These are phyloP conservation scores for Ferrisia virgata DNA, from an alignment of 2,888 invertebrate genomes.

Conservation along the genomic window DNA sequence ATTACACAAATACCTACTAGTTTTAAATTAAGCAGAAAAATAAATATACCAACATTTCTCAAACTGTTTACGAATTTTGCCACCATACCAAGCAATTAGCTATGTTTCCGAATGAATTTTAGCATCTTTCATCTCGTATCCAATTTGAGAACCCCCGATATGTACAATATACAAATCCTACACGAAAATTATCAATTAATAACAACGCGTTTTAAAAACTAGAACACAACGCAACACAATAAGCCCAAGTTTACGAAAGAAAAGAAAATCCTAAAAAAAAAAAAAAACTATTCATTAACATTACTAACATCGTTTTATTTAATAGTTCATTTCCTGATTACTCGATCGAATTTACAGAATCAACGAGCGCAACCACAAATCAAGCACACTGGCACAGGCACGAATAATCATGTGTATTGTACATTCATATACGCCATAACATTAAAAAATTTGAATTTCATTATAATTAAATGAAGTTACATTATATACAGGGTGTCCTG, in stretches of 20 bases:
- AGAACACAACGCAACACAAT: neutral
- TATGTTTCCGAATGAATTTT: neutral
- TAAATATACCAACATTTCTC: too few relatives aligned
- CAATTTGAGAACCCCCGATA: neutral
- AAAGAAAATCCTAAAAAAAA: conserved; percentile 9
- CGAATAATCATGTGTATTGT: too few relatives aligned
- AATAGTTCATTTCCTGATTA: conserved; percentile 25
- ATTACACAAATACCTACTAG: too few relatives aligned
- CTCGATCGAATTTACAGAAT: neutral
- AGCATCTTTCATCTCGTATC: neutral
- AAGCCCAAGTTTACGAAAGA: neutral
- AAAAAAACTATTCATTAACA: conserved; percentile 23
- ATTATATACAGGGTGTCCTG: too few relatives aligned
- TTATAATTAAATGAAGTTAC: too few relatives aligned
- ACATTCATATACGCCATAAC: too few relatives aligned
- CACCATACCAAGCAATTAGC: too few relatives aligned
- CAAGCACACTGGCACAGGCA: neutral
- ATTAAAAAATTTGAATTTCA: neutral
- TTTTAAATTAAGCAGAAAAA: too few relatives aligned
- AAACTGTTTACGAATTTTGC: too few relatives aligned
- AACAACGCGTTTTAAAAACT: neutral
- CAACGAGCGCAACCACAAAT: neutral
- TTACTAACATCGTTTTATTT: conserved; percentile 21
- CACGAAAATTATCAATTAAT: neutral
- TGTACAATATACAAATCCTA: neutral